A percentile compares a stretch with the other conserved stretches of the same genome.
Evolutionary conservation across 2,888 invertebrate genomes (phyloP).

Genomic region (Volucella bombylans): DNA sequence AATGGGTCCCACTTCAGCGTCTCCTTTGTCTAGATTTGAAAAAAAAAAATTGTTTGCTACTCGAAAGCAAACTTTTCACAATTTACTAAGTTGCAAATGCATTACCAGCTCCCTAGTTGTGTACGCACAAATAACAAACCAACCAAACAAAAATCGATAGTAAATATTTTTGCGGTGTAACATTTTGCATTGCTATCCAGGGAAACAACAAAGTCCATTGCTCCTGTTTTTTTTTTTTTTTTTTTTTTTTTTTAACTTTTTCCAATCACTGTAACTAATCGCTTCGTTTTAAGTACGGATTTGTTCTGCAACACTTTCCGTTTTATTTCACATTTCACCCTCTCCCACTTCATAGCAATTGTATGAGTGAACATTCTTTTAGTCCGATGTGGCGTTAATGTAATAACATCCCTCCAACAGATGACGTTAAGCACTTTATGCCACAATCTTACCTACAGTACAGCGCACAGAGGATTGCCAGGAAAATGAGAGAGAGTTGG

Average conservation of each 20-base stretch:
- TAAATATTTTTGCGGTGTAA: no score
- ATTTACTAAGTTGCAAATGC: no score
- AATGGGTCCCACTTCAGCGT: no score
- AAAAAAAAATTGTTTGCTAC: no score
- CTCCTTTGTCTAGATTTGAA: no score
- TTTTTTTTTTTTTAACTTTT: no score
- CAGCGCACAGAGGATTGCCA: neutral
- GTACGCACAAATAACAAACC: no score
- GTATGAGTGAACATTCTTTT: neutral
- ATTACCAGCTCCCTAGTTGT: no score
- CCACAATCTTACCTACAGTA: neutral
- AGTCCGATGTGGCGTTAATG: constrained; percentile 11
- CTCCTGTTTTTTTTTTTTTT: neutral
- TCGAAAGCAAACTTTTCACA: no score
- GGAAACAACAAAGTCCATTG: neutral
- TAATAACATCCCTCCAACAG: constrained; percentile 25
- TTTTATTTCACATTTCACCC: no score
- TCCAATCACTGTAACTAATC: constrained; percentile 16
- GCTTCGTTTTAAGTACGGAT: neutral
- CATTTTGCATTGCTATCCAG: neutral
- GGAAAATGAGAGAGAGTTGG: neutral
- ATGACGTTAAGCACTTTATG: constrained; percentile 28
- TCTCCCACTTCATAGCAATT: neutral
- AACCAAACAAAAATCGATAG: no score
- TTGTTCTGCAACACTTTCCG: no score